phyloP scores from a whole-genome alignment of 2,113 vertebrate genomes.

The Lonchura striata region DNA sequence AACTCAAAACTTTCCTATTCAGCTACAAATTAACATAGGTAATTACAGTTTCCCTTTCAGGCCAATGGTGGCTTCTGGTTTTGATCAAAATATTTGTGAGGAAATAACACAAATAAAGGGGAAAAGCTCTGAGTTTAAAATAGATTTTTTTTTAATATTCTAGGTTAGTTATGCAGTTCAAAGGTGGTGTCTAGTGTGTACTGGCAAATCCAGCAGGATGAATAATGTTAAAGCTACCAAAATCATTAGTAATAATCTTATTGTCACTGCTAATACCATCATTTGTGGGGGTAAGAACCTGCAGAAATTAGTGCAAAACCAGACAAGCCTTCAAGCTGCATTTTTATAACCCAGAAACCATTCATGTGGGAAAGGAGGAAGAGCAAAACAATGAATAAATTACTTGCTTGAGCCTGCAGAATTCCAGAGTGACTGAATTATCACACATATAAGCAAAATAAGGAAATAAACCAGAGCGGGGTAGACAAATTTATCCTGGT shows the following conservation, averaged over 20 bases:
- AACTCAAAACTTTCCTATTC: background rate
- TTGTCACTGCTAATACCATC: background rate
- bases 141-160: background rate
- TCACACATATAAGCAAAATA: background rate
- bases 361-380: background rate
- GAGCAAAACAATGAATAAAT: slow-evolving; percentile 43
- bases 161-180: background rate
- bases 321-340: background rate
- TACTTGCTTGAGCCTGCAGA: background rate
- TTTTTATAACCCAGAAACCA: background rate
- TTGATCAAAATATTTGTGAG: background rate
- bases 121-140: background rate
- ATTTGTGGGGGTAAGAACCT: background rate
- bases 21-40: background rate
- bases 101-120: background rate
- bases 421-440: background rate
- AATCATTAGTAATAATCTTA: background rate
- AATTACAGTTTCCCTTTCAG: background rate
- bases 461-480: background rate
- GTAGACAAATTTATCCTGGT: background rate
- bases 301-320: background rate
- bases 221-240: background rate
- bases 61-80: background rate
- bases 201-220: background rate
- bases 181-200: background rate